Evolutionary conservation across 2,113 vertebrate genomes (phyloP).

Genomic region (Murina feae): DNA sequence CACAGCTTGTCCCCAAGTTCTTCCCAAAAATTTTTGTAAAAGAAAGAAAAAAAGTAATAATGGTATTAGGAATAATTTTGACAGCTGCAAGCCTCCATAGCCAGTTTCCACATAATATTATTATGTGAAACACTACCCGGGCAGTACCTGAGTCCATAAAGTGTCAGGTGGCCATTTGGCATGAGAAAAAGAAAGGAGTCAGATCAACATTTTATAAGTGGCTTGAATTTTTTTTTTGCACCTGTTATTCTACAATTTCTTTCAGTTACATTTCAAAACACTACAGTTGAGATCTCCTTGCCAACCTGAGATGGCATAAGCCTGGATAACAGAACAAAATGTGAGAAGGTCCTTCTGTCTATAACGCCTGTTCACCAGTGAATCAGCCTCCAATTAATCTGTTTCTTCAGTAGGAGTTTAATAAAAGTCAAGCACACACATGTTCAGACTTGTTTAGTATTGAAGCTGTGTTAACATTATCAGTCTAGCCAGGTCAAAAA

Average conservation of each 20-base stretch:
- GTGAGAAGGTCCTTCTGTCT: conserved; percentile 91
- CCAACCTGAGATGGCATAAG: conserved; percentile 92
- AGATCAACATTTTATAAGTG: conserved; percentile 83
- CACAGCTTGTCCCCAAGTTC: conserved; percentile 67
- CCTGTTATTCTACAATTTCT: conserved; percentile 91
- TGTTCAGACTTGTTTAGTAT: conserved; percentile 87
- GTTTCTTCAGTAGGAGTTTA: conserved; percentile 94
- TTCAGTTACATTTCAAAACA: conserved; percentile 90
- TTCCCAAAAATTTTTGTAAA: conserved; percentile 67
- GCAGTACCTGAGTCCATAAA: conserved; percentile 89
- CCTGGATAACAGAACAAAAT: conserved; percentile 91
- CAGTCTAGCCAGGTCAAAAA: conserved; percentile 88
- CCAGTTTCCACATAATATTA: conserved; percentile 82
- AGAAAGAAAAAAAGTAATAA: conserved; percentile 62
- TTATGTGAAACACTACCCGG: conserved; percentile 86
- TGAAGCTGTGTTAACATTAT: conserved; percentile 84
- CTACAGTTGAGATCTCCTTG: conserved; percentile 89
- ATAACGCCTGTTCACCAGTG: conserved; percentile 87
- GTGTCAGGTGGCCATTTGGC: conserved; percentile 88
- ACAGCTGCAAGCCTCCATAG: conserved; percentile 89
- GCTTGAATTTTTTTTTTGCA: conserved; percentile 83
- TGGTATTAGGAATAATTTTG: conserved; percentile 81
- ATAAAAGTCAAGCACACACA: conserved; percentile 90
- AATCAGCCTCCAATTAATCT: conserved; percentile 94
- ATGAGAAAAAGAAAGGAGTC: conserved; percentile 75